phyloP scores from a whole-genome alignment of 2,888 invertebrate genomes.

The Diploptera punctata region DNA sequence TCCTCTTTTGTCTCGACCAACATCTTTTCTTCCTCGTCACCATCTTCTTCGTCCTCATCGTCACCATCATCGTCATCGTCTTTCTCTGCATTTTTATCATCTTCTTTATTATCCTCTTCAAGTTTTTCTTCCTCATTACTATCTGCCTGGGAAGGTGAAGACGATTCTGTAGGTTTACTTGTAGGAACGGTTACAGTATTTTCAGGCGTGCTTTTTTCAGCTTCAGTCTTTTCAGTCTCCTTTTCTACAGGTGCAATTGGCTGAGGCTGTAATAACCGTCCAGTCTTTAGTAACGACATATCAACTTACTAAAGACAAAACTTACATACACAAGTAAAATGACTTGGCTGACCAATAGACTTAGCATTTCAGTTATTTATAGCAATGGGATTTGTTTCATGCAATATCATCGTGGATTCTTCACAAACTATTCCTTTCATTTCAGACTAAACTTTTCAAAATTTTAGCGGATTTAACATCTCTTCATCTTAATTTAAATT shows the following conservation, averaged over 20 bases:
- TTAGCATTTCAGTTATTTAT: too few species aligned
- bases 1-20: background rate
- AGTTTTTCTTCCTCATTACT: slow-evolving; percentile 43
- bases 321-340: too few species aligned
- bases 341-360: too few species aligned
- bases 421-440: too few species aligned
- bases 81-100: background rate
- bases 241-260: background rate
- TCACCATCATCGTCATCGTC: background rate
- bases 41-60: slow-evolving; percentile 34
- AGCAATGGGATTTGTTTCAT: too few species aligned
- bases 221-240: slow-evolving; percentile 26
- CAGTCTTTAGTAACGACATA: too few species aligned
- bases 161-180: background rate
- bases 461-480: too few species aligned
- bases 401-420: too few species aligned
- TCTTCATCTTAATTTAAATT: too few species aligned
- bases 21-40: background rate
- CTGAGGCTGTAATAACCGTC: background rate
- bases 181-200: slow-evolving; percentile 20
- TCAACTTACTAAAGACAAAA: too few species aligned
- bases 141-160: too few species aligned
- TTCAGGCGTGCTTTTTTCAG: background rate
- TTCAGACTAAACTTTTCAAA: too few species aligned
- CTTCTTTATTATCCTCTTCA: slow-evolving; percentile 37